Conservation (phyloP, 2,888 invertebrate species). For the Tanaodytes sp. region DNA sequence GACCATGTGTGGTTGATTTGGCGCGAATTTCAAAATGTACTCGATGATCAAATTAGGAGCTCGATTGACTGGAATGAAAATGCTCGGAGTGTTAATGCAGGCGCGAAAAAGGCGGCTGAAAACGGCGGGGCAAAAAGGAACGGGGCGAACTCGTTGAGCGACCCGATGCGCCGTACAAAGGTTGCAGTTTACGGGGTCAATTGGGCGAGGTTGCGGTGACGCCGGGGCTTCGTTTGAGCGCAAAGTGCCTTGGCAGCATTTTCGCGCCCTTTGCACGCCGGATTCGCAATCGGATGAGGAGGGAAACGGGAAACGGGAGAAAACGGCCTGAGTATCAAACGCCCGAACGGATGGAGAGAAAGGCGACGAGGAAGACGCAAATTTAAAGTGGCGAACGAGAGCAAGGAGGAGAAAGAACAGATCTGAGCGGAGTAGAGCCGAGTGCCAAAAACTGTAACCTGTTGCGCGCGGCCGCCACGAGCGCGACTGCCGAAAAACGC, state of each 20-base stretch:
- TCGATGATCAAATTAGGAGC: too few relatives aligned
- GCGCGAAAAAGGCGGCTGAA: conserved; percentile 2
- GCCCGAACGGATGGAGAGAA: conserved; percentile 56
- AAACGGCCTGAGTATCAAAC: conserved; percentile 52
- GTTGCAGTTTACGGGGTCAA: conserved; percentile 52
- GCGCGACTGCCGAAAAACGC: conserved; percentile 69
- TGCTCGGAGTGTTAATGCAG: conserved; percentile 9
- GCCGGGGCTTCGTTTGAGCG: conserved; percentile 47
- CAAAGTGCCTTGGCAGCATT: conserved; percentile 58
- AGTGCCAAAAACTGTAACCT: conserved; percentile 73
- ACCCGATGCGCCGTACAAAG: conserved; percentile 29
- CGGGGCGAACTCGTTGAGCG: conserved; percentile 30
- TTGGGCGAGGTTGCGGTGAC: conserved; percentile 43
- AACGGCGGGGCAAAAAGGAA: conserved; percentile 22
- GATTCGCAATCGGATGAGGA: conserved; percentile 59
- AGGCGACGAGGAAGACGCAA: conserved; percentile 43
- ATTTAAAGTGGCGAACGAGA: conserved; percentile 47
- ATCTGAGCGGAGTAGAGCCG: conserved; percentile 60
- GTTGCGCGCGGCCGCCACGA: conserved; percentile 68
- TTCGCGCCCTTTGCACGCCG: conserved; percentile 54
- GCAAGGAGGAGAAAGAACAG: conserved; percentile 54
- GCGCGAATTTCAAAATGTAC: too few relatives aligned
- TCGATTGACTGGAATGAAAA: conserved; percentile 4
- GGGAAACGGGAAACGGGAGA: conserved; percentile 48
- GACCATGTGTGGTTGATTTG: too few relatives aligned